Evolutionary conservation across 1,140 invertebrate genomes (phyloP).

Genomic region (Lamellibrachia luymesi): DNA sequence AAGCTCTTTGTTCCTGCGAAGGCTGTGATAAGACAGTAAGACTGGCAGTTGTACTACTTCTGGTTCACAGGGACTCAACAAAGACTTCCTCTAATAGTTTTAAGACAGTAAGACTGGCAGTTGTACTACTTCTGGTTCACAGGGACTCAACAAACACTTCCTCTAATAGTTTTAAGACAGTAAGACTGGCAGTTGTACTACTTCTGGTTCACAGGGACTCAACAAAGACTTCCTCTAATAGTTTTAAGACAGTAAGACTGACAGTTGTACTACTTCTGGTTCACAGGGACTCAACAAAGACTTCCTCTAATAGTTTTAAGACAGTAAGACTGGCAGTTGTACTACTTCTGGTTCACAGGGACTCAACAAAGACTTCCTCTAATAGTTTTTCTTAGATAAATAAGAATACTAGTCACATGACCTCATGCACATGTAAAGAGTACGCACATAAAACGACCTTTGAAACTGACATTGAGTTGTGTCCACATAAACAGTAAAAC

Average conservation of each 20-base stretch:
- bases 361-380: neutral
- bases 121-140: neutral
- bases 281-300: no score
- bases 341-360: neutral
- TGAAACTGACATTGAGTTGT: neutral
- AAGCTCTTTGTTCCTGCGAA: no score
- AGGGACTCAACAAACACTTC: neutral
- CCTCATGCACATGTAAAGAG: neutral
- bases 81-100: no score
- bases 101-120: neutral
- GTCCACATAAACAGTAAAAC: neutral
- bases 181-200: no score
- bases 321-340: neutral
- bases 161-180: neutral
- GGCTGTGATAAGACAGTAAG: no score
- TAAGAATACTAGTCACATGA: neutral
- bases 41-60: no score
- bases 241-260: no score
- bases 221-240: no score
- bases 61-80: no score
- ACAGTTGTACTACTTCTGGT: no score
- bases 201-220: no score
- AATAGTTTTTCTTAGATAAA: neutral
- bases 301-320: no score
- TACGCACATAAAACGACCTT: neutral